Percentiles rank a stretch among this genome's conserved stretches.
phyloP scores from a whole-genome alignment of 1,140 invertebrate genomes.

The Camponotus floridanus region DNA sequence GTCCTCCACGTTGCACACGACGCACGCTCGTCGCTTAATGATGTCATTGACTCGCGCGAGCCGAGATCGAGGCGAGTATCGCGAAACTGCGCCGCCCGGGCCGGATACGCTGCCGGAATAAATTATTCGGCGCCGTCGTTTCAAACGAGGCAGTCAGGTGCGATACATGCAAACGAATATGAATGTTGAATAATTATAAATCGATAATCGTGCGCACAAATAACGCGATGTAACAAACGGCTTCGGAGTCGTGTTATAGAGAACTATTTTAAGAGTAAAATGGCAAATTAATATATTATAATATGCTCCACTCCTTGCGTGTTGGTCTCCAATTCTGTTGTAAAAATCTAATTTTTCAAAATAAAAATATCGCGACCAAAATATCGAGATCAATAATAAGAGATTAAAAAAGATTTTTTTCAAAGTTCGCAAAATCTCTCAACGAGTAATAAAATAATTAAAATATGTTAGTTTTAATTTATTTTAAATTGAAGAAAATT shows the following conservation, averaged over 20 bases:
- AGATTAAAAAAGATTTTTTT: no score
- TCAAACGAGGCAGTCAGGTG: slow-evolving; percentile 35
- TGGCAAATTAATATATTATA: background rate
- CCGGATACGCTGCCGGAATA: slow-evolving; percentile 61
- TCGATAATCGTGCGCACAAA: background rate
- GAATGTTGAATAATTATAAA: background rate
- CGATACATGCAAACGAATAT: slow-evolving; percentile 46
- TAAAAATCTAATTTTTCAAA: no score
- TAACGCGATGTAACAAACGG: background rate
- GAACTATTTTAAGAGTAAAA: background rate
- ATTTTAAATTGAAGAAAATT: no score
- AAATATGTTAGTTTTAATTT: no score
- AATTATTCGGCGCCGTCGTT: slow-evolving; percentile 57
- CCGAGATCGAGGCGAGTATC: slow-evolving; percentile 41
- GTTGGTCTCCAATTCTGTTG: no score
- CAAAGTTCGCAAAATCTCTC: no score
- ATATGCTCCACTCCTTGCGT: no score
- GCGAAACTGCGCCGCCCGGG: slow-evolving; percentile 40
- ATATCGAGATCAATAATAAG: no score
- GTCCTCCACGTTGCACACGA: slow-evolving; percentile 45
- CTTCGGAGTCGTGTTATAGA: background rate
- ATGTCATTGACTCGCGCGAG: slow-evolving; percentile 61
- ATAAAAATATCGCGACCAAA: no score
- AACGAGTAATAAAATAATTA: no score
- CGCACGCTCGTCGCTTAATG: slow-evolving; percentile 48